Percentiles rank a stretch among this genome's conserved stretches.
Evolutionary conservation across 2,113 vertebrate species (phyloP).

Genomic region (Struthio camelus): DNA sequence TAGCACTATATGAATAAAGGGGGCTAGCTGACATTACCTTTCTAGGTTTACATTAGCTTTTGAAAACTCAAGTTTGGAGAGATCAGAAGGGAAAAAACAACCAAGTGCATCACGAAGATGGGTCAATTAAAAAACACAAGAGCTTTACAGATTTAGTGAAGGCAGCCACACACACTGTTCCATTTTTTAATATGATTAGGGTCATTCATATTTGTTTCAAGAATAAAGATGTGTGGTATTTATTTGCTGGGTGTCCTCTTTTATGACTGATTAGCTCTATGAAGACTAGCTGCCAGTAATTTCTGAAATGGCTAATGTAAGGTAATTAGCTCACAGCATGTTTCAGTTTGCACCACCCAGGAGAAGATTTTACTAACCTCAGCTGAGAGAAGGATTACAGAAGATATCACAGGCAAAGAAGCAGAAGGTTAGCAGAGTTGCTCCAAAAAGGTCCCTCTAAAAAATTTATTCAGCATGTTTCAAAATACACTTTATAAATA

Average conservation of each 20-base stretch:
- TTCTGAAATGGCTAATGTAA: slow-evolving; percentile 50
- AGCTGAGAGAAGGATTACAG: background rate
- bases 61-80: slow-evolving; percentile 4
- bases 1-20: background rate
- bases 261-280: slow-evolving; percentile 63
- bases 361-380: background rate
- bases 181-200: slow-evolving; percentile 57
- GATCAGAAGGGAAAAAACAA: slow-evolving; percentile 25
- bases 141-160: background rate
- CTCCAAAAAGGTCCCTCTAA: background rate
- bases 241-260: slow-evolving; percentile 53
- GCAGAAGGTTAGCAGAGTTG: background rate
- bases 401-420: background rate
- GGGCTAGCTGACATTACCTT: slow-evolving; percentile 11
- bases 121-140: slow-evolving; percentile 1
- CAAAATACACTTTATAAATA: background rate
- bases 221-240: slow-evolving; percentile 53
- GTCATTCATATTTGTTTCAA: slow-evolving; percentile 66
- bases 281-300: slow-evolving; percentile 58
- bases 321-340: slow-evolving; percentile 51
- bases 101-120: background rate
- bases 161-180: slow-evolving; percentile 1
- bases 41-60: slow-evolving; percentile 5
- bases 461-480: background rate
- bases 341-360: slow-evolving; percentile 40